Conservation (phyloP, 1,140 invertebrate genomes). For the Daktulosphaira vitifoliae region DNA sequence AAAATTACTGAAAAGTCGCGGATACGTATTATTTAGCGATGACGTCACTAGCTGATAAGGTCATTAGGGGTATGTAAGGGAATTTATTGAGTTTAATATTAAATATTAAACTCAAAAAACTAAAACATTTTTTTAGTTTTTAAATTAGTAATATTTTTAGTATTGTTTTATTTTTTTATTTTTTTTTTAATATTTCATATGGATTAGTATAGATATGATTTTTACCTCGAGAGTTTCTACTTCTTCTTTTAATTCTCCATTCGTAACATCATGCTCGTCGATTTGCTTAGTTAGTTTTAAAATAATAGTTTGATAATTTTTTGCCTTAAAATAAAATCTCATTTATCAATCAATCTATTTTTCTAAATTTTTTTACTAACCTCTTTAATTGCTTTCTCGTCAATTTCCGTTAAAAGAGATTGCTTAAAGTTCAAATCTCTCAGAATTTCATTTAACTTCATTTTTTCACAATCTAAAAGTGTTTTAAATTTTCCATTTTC, state of each 20-base stretch:
- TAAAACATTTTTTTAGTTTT: no score
- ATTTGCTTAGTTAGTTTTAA: slow-evolving; percentile 37
- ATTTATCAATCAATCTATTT: slow-evolving; percentile 3
- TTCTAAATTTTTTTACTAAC: background rate
- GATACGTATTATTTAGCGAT: no score
- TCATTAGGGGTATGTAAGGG: no score
- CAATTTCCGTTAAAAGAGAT: slow-evolving; percentile 32
- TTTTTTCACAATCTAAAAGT: slow-evolving; percentile 31
- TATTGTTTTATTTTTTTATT: no score
- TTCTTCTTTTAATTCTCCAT: slow-evolving; percentile 41
- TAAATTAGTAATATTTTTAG: no score
- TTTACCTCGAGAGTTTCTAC: slow-evolving; percentile 40
- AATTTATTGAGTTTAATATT: no score
- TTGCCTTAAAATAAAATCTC: slow-evolving; percentile 35
- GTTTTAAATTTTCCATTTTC: slow-evolving; percentile 25
- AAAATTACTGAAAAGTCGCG: no score
- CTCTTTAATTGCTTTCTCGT: slow-evolving; percentile 29
- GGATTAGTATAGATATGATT: no score
- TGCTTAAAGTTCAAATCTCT: slow-evolving; percentile 35
- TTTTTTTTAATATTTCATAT: no score
- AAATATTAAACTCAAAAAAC: no score
- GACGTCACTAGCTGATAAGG: no score
- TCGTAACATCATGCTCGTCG: slow-evolving; percentile 39
- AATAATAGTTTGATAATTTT: slow-evolving; percentile 37
- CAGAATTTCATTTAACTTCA: slow-evolving; percentile 31